Evolutionary conservation across 2,797 vertebrate species (phyloP), one percentile per base, ranked within the genome.

Genomic region (Sciaenops ocellatus): DNA sequence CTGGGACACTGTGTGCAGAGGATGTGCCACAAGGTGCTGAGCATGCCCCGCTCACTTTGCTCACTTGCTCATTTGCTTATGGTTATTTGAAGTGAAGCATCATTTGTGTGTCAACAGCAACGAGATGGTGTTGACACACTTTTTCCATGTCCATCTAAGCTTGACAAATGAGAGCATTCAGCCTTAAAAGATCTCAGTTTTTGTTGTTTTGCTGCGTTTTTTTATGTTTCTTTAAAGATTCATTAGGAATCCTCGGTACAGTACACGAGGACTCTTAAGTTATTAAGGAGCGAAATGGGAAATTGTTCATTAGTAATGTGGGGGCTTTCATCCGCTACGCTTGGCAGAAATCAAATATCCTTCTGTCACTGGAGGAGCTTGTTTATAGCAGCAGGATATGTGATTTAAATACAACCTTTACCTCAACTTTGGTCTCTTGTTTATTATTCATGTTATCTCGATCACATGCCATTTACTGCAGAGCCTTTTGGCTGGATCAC

Each of bases 291-390:
- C 61, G 52, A 83, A 86, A 86, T 69, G 79, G 75, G 77, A 82
- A 87, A 90, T 87, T 83, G 73, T 84, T 88, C 77, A 82, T 93
- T 86, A 88, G 87, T 77, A 78, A 92, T 92, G 89, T 82, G n/a
- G 55, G 51, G 54, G 47, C 76, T 79, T 73, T 79, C 11, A 63
- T 66, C 22, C 1, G 12, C 76, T 78, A 75, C 64, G 79, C 60
- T 86, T 70, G 48, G 67, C 75, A 82, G 60, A 71, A 78, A 78
- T 78, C 17, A 59, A 67, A 59, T 55, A 54, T 69, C 69, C 63
- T 26, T 74, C 66, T 69, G 68, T 68, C 71, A 22, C 44, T 26
- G 51, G 47, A 55, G 41, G 57, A 63, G 71, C 79, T 82, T 44
- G 30, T 71, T 78, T 54, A 55, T 82, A 26, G 60, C 82, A 59